phyloP scores from a whole-genome alignment of 2,113 vertebrate genomes.

The Peucedramus taeniatus region DNA sequence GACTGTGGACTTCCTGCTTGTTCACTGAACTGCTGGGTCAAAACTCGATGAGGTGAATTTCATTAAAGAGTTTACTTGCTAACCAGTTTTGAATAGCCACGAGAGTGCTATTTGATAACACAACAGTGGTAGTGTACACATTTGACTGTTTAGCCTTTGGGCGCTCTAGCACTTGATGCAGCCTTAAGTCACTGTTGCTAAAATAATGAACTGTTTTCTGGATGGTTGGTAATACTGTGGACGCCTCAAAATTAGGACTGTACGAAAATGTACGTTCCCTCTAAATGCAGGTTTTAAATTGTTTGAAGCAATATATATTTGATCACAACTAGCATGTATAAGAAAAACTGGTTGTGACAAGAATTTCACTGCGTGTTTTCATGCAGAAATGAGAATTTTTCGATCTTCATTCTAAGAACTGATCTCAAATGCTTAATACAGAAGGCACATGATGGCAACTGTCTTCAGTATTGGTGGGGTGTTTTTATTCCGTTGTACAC shows the following conservation, averaged over 20 bases:
- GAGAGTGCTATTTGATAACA: constrained; percentile 58
- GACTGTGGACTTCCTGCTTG: constrained; percentile 85
- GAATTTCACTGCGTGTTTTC: constrained; percentile 51
- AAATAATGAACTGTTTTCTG: constrained; percentile 74
- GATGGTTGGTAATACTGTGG: constrained; percentile 71
- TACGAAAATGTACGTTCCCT: constrained; percentile 66
- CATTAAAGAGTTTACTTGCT: constrained; percentile 76
- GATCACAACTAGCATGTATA: constrained; percentile 70
- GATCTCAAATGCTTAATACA: constrained; percentile 26
- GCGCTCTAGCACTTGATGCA: constrained; percentile 54
- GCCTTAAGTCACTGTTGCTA: constrained; percentile 68
- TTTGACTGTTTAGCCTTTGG: constrained; percentile 64
- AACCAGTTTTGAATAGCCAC: constrained; percentile 70
- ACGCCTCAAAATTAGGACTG: constrained; percentile 67
- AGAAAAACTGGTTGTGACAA: constrained; percentile 69
- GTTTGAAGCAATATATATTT: constrained; percentile 62
- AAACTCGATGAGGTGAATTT: constrained; percentile 85
- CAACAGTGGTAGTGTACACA: constrained; percentile 64
- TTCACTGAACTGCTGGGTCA: constrained; percentile 86
- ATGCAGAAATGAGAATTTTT: constrained; percentile 55
- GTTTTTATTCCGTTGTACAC: constrained; percentile 72
- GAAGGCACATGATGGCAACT: constrained; percentile 65
- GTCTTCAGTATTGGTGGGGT: constrained; percentile 71
- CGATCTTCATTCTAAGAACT: constrained; percentile 37
- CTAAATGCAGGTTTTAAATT: constrained; percentile 61